Conservation (phyloP, 2,888 invertebrate species). For the Serrognathus titanus region DNA sequence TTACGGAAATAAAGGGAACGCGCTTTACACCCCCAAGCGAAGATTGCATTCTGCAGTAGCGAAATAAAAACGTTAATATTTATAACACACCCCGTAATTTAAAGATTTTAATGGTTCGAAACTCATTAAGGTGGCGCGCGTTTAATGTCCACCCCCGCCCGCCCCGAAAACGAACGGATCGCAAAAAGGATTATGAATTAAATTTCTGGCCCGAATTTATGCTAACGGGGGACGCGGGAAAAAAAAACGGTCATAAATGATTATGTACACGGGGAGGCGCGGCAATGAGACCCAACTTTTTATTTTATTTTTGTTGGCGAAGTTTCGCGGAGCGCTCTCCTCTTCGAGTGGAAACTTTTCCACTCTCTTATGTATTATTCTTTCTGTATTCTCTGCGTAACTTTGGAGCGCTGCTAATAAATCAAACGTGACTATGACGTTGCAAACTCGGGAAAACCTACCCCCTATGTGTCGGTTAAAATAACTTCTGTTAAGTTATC, state of each 20-base stretch:
- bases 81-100: background rate
- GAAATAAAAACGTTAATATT: background rate
- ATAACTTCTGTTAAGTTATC: too few relatives aligned
- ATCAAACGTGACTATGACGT: too few relatives aligned
- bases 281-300: background rate
- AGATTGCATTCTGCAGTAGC: background rate
- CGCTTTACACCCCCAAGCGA: background rate
- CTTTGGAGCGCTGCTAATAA: too few relatives aligned
- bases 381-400: background rate
- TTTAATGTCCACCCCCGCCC: background rate
- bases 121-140: background rate
- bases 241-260: background rate
- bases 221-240: background rate
- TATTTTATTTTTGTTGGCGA: background rate
- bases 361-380: constrained; percentile 1
- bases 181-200: constrained; percentile 2
- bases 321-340: background rate
- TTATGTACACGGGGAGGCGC: background rate
- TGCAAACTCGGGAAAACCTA: too few relatives aligned
- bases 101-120: background rate
- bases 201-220: background rate
- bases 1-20: background rate
- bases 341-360: background rate
- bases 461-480: too few relatives aligned
- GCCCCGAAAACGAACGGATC: background rate